phyloP scores from a whole-genome alignment of 2,797 vertebrate species.

The Falco peregrinus region DNA sequence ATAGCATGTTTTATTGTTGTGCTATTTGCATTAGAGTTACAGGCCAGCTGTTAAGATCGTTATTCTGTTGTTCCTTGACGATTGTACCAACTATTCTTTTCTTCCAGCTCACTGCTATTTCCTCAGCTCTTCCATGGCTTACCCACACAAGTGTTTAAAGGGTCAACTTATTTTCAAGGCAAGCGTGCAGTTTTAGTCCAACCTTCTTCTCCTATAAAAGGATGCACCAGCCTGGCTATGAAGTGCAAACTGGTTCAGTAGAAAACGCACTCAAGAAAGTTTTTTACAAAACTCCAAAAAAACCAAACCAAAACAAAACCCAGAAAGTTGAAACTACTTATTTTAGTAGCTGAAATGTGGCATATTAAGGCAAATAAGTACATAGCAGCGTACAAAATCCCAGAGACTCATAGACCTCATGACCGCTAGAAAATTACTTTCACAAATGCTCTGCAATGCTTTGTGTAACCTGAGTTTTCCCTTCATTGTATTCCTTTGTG shows the following conservation, averaged over 20 bases:
- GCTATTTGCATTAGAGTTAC: neutral
- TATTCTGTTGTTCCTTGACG: neutral
- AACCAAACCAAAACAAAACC: neutral
- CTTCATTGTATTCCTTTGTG: conserved; percentile 16
- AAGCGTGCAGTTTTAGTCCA: neutral
- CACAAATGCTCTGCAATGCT: neutral
- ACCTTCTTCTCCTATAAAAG: neutral
- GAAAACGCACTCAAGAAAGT: neutral
- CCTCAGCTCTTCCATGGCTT: neutral
- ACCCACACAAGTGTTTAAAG: neutral
- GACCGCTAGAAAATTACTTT: conserved; percentile 7
- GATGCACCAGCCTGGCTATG: neutral
- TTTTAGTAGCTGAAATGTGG: neutral
- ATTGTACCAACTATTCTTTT: neutral
- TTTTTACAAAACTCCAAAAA: neutral
- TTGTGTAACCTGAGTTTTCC: conserved; percentile 50
- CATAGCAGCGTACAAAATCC: neutral
- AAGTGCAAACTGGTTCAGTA: neutral
- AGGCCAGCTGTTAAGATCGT: conserved; percentile 25
- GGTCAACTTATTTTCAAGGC: neutral
- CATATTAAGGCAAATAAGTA: neutral
- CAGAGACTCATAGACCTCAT: neutral
- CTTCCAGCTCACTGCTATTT: neutral
- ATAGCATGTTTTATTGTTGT: neutral
- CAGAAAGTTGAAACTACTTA: neutral